Percentiles rank a stretch among this genome's conserved stretches.
Conservation (phyloP, 1,140 invertebrate genomes). For the Chionoecetes opilio region DNA sequence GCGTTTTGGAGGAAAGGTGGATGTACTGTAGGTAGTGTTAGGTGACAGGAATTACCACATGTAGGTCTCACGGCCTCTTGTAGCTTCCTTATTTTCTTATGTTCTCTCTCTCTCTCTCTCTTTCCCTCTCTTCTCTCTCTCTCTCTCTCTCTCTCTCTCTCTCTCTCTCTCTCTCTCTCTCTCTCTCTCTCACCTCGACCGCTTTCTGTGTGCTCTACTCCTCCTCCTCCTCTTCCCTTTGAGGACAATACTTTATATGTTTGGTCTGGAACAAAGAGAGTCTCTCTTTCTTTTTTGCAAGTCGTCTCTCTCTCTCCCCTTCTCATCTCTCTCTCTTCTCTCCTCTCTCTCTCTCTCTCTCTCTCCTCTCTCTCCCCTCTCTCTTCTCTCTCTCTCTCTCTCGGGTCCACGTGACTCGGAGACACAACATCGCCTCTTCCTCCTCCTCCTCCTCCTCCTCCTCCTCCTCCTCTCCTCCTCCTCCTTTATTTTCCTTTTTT, state of each 20-base stretch:
- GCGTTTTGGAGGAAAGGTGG: too few species aligned
- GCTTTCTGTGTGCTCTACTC: neutral
- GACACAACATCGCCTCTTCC: neutral
- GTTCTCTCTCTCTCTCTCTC: too few species aligned
- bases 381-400: neutral
- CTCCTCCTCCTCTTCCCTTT: constrained; percentile 17
- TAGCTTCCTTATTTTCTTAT: too few species aligned
- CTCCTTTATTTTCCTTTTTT: too few species aligned
- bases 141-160: neutral
- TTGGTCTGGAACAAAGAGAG: constrained; percentile 28
- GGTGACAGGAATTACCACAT: too few species aligned
- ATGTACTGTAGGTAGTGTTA: too few species aligned
- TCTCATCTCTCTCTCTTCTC: neutral
- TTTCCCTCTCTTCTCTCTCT: neutral
- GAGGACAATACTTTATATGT: constrained; percentile 30
- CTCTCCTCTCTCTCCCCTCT: neutral
- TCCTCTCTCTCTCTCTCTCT: constrained; percentile 2
- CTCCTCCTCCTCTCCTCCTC: too few species aligned
- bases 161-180: neutral
- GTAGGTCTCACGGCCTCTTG: too few species aligned
- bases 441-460: neutral
- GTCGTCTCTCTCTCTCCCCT: constrained; percentile 1
- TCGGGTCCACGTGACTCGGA: neutral
- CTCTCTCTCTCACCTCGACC: neutral
- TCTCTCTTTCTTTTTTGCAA: neutral